Evolutionary conservation across 1,140 invertebrate genomes (phyloP).

Genomic region (Drosophila repleta): DNA sequence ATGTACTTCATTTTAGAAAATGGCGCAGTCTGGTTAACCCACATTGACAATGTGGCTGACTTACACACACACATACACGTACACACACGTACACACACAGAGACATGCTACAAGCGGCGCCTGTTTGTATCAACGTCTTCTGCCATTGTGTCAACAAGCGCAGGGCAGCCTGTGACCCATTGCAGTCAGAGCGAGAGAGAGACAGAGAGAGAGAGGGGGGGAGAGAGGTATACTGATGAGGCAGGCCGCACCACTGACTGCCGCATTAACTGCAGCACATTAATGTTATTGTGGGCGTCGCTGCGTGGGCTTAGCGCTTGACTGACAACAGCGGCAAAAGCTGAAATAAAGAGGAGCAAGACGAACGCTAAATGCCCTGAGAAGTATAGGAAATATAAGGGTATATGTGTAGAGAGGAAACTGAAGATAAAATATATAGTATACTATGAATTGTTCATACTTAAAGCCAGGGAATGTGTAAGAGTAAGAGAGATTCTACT

Average conservation of each 20-base stretch:
- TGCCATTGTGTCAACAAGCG: constrained; percentile 76
- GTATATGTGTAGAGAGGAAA: too few relatives aligned
- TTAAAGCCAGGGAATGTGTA: too few relatives aligned
- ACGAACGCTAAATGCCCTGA: not conserved
- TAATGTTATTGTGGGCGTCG: constrained; percentile 76
- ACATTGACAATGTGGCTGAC: constrained; percentile 66
- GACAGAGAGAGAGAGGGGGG: not conserved
- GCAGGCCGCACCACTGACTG: constrained; percentile 11
- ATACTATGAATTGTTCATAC: too few relatives aligned
- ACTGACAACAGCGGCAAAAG: constrained; percentile 42
- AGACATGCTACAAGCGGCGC: constrained; percentile 19
- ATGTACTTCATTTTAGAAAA: constrained; percentile 36
- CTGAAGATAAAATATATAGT: too few relatives aligned
- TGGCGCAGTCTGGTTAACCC: constrained; percentile 75
- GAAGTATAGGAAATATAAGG: too few relatives aligned
- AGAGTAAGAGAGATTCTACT: too few relatives aligned
- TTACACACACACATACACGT: constrained; percentile 21
- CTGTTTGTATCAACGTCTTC: constrained; percentile 56
- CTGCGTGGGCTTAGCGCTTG: constrained; percentile 63
- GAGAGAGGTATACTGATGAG: not conserved
- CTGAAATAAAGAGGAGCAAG: constrained; percentile 9
- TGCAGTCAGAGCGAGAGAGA: not conserved
- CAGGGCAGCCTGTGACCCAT: constrained; percentile 58
- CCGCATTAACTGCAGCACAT: constrained; percentile 75
- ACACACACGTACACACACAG: constrained; percentile 17